Conservation (phyloP, 2,888 invertebrate species). For the Phortica magna region DNA sequence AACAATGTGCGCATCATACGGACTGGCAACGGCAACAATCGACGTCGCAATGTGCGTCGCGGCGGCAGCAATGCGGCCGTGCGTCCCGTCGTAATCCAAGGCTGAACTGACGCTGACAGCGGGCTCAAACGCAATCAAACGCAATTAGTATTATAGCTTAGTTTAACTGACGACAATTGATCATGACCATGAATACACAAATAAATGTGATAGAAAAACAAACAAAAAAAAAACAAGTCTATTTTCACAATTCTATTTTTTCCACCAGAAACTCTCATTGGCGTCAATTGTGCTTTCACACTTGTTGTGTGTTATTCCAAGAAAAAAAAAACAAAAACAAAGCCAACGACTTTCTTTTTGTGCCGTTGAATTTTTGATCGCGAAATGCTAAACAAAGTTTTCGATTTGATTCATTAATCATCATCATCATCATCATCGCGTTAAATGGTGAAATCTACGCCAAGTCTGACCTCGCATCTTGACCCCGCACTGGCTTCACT, state of each 20-base stretch:
- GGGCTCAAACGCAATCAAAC: neutral
- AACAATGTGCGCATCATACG: constrained; percentile 36
- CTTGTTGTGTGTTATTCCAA: neutral
- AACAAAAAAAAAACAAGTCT: neutral
- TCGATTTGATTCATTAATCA: neutral
- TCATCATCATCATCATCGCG: neutral
- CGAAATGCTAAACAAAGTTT: no score
- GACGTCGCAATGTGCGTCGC: constrained; percentile 52
- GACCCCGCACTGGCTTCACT: neutral
- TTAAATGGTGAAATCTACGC: neutral
- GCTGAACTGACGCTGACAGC: constrained; percentile 38
- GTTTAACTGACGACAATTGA: constrained; percentile 37
- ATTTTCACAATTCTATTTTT: no score
- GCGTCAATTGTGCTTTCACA: neutral
- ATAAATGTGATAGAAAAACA: constrained; percentile 60
- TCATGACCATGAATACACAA: constrained; percentile 47
- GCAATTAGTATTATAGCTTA: constrained; percentile 70
- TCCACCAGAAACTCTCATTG: no score
- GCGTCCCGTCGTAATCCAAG: constrained; percentile 49
- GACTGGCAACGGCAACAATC: constrained; percentile 46
- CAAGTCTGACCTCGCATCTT: neutral
- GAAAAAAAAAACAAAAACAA: neutral
- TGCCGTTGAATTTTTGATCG: no score
- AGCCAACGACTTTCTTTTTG: neutral
- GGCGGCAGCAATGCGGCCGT: constrained; percentile 47